phyloP scores from a whole-genome alignment of 2,888 invertebrate genomes.

The Cantharis nigra region DNA sequence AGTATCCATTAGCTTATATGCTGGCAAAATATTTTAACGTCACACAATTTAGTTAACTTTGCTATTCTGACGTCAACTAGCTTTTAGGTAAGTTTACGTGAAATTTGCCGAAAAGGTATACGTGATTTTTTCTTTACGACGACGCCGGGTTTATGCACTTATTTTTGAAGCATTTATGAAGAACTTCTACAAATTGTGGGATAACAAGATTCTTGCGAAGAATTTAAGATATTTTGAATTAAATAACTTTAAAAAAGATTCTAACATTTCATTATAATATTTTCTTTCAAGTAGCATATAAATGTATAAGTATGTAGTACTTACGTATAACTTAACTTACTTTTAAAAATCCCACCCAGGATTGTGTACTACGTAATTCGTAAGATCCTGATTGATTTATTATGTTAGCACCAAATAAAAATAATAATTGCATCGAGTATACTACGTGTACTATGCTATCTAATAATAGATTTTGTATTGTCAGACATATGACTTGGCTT shows the following conservation, averaged over 20 bases:
- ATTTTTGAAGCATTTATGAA: background rate
- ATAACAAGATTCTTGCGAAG: background rate
- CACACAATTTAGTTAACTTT: constrained; percentile 9
- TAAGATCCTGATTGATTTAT: no score
- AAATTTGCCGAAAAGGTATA: background rate
- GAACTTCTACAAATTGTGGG: background rate
- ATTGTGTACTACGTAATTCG: no score
- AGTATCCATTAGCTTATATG: background rate
- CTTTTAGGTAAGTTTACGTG: constrained; percentile 8
- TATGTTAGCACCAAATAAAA: no score
- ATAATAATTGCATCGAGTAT: no score
- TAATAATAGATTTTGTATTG: no score
- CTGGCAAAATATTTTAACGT: background rate
- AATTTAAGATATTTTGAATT: background rate
- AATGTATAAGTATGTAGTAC: no score
- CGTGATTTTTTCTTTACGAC: background rate
- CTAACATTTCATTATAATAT: background rate
- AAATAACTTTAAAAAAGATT: background rate
- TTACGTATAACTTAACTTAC: no score
- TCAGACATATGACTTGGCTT: no score
- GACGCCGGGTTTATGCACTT: background rate
- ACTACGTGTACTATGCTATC: no score
- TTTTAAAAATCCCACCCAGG: no score
- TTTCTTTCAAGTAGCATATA: no score
- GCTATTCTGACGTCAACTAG: constrained; percentile 11